phyloP scores from a whole-genome alignment of 2,113 vertebrate species.

The Microtus montanus region DNA sequence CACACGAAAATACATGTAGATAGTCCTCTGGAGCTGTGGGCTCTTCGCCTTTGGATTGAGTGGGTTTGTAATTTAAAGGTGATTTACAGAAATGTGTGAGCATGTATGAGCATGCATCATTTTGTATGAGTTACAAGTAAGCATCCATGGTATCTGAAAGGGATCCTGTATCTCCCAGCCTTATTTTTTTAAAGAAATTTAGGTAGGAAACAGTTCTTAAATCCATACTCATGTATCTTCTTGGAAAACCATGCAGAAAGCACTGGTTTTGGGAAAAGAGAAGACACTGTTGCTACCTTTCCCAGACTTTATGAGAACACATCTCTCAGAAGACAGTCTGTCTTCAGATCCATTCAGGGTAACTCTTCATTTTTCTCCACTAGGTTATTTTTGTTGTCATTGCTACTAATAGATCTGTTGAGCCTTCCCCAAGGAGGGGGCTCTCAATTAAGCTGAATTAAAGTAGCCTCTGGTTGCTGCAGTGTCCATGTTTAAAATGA shows the following conservation, averaged over 20 bases:
- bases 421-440: not conserved
- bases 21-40: not conserved
- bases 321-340: not conserved
- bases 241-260: not conserved
- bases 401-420: constrained; percentile 16
- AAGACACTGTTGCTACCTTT: not conserved
- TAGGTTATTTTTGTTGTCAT: not conserved
- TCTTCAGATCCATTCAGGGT: constrained; percentile 1
- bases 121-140: not conserved
- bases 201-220: constrained; percentile 11
- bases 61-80: not conserved
- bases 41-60: not conserved
- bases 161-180: not conserved
- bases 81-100: not conserved
- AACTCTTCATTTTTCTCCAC: not conserved
- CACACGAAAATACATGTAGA: not conserved
- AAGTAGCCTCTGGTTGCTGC: constrained; percentile 15
- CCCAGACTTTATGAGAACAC: not conserved
- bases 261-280: not conserved
- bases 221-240: not conserved
- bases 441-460: constrained; percentile 20
- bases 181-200: constrained; percentile 36
- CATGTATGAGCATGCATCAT: not conserved
- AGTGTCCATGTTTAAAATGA: constrained; percentile 21
- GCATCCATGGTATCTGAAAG: not conserved